Evolutionary conservation across 1,140 invertebrate genomes (phyloP), one percentile per base, ranked within the genome.

Genomic region (Drosophila parvula): DNA sequence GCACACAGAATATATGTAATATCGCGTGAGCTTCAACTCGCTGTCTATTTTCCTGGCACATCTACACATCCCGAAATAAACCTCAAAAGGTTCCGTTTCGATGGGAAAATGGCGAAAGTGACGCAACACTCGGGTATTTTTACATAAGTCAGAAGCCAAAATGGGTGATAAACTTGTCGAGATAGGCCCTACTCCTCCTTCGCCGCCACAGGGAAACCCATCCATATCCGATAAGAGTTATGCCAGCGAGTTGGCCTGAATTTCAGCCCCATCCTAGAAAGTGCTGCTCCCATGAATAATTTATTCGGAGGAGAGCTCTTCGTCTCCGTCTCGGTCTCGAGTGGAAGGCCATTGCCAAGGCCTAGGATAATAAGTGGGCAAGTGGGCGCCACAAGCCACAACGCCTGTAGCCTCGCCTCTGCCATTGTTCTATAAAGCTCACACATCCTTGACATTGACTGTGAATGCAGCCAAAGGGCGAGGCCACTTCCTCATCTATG

Each of bases 401-500:
- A 14, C 71, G 51, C 57, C 64, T 75, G 68, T 50, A 43, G 65
- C 41, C 62, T 44, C 51, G 65, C 41, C 62, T 50, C 51, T 55
- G 34, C 68, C 63, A 83, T 86, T 86, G 84, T 82, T 70, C 61
- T 43, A 41, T 45, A 32, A 65, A 81, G 70, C 64, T 74, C 44
- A 44, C 76, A 89, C 76, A 89, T 88, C 84, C 83, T 88, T 86
- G 83, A 86, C 83, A 88, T 77, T 86, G 83, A 61, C 82, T 82
- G 74, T 85, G 67, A 44, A 63, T 80, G 74, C 62, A 53, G 73
- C 34, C 55, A 57, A 59, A 60, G 53, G 68, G 67, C 69, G 16
- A 71, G 65, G 65, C 44, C 65, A 30, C 64, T 70, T 56, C 22
- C 28, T 9, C 32, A 36, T 34, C n/a, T 47, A 34, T 28, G 43